phyloP scores from a whole-genome alignment of 2,888 invertebrate species.

The Brachynemurus nebulosus region DNA sequence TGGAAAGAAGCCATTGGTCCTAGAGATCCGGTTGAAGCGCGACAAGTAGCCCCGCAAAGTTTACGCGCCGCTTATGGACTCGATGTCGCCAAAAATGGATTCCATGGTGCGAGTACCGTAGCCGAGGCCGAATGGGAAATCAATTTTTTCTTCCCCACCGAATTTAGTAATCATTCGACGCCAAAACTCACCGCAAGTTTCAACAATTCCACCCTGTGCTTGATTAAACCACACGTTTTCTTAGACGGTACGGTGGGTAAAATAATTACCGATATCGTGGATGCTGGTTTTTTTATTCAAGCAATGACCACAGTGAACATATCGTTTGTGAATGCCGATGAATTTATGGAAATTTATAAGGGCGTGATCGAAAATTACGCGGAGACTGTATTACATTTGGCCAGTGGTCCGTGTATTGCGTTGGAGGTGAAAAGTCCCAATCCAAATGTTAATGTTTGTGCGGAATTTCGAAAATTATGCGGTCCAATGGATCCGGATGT shows the following conservation, averaged over 20 bases:
- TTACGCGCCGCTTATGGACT: constrained; percentile 53
- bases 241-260: constrained; percentile 57
- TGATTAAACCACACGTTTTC: constrained; percentile 84
- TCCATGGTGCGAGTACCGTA: constrained; percentile 47
- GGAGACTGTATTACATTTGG: constrained; percentile 72
- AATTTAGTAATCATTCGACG: constrained; percentile 21
- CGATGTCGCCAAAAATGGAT: constrained; percentile 51
- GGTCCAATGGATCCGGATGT: constrained; percentile 90
- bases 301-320: constrained; percentile 69
- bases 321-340: constrained; percentile 71
- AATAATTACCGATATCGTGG: constrained; percentile 57
- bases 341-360: constrained; percentile 87
- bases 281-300: constrained; percentile 63
- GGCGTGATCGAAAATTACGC: constrained; percentile 65
- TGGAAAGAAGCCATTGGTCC: constrained; percentile 49
- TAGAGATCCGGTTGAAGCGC: constrained; percentile 43
- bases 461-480: constrained; percentile 66
- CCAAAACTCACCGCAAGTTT: constrained; percentile 26
- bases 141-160: constrained; percentile 45
- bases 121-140: constrained; percentile 40
- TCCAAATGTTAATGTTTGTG: constrained; percentile 41
- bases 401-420: constrained; percentile 74
- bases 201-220: constrained; percentile 59
- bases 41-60: constrained; percentile 36
- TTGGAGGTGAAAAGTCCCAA: constrained; percentile 65